phyloP scores from a whole-genome alignment of 64 coral and sea anemone genomes.

The Montipora efflorescens region DNA sequence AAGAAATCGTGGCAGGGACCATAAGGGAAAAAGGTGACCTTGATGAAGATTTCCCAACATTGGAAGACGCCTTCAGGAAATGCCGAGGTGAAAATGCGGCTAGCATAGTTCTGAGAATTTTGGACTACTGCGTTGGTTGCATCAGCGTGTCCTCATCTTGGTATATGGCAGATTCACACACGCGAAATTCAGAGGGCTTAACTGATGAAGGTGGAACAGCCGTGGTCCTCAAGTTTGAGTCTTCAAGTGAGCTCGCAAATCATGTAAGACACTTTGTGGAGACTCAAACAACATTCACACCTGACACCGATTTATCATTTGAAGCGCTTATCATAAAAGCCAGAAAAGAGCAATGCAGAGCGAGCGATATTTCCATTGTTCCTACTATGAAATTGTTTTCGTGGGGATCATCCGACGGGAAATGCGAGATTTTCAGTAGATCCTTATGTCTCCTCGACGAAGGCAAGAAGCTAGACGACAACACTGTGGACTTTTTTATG shows the following conservation, averaged over 20 bases:
- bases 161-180: not conserved
- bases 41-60: not conserved
- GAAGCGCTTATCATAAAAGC: not conserved
- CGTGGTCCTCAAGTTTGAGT: not conserved
- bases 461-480: not conserved
- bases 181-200: not conserved
- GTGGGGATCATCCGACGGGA: not conserved
- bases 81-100: not conserved
- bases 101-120: not conserved
- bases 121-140: constrained; percentile 4
- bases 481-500: not conserved
- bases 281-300: not conserved
- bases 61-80: not conserved
- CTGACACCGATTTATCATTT: not conserved
- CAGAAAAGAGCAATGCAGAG: not conserved
- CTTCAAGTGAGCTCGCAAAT: not conserved
- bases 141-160: not conserved
- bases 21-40: not conserved
- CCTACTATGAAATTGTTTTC: not conserved
- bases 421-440: not conserved
- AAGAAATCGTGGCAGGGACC: constrained; percentile 1
- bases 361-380: not conserved
- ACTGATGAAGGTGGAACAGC: not conserved
- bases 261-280: not conserved
- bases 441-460: not conserved